Evolutionary conservation across 2,113 vertebrate species (phyloP), one percentile per base, ranked within the genome.

Genomic region (Capreolus pygargus): DNA sequence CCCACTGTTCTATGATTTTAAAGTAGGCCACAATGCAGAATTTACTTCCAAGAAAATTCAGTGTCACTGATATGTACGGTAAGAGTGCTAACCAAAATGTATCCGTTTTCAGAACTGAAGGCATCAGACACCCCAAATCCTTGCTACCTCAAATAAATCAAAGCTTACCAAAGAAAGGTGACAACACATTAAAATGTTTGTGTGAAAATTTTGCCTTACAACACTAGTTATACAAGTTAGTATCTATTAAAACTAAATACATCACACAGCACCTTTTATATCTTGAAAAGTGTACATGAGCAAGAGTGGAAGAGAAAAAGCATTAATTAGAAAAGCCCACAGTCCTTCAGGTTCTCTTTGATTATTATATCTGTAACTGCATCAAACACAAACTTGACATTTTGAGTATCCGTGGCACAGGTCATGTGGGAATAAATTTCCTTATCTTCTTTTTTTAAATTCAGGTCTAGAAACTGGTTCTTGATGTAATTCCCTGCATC

Each of bases 261-360:
- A 55, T 61, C 81, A 92, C 85, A 78, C 78, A 64, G 1, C 74
- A 10, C 92, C 30, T 23, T 47, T 81, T 95, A 91, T 94, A 61
- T 85, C 60, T 97, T 96, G 30, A 61, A 91, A 88, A 96, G 47
- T 13, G 10, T 36, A 36, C n/a, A 39, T 16, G 54, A 96, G 15
- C 5, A 57, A 58, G 23, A 60, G 7, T 12, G 2, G 17, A 61
- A 83, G 6, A 47, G n/a, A 17, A 43, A 43, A 94, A 33, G 1
- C 1, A 87, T 82, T 12, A 0, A 4, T 96, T 98, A 99, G 97
- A 99, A 99, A 94, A 99, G 99, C 12, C 99, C 99, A 93, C 99
- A 99, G 89, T 99, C 99, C 95, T 99, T 99, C 76, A 99, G 98
- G 64, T 99, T 99, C 98, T 99, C 99, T 98, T 99, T 99, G 99